These are phyloP conservation scores for Semibalanus balanoides DNA, from an alignment of 1,140 invertebrate species.

Conservation along the genomic window DNA sequence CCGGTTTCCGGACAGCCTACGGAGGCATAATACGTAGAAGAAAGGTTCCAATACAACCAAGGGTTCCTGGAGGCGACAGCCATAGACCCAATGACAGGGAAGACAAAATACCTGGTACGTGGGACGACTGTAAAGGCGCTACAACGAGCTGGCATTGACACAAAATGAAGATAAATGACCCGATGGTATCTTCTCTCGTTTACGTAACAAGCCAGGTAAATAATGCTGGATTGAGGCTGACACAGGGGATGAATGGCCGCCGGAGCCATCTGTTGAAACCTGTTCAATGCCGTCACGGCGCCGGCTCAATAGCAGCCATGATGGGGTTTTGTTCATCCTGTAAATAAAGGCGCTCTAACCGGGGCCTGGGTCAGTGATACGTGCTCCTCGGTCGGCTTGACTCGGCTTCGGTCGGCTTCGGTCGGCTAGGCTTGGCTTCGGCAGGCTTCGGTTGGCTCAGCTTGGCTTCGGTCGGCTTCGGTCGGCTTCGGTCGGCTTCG, in stretches of 20 bases:
- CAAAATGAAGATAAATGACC: slow-evolving; percentile 2
- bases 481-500: too few species aligned
- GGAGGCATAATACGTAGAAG: not conserved
- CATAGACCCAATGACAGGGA: not conserved
- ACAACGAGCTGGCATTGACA: not conserved
- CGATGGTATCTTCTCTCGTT: not conserved
- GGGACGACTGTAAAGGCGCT: not conserved
- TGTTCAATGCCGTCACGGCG: not conserved
- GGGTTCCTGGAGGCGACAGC: not conserved
- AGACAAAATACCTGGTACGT: not conserved
- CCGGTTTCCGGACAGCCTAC: not conserved
- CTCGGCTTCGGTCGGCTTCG: too few species aligned
- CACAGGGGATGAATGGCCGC: not conserved
- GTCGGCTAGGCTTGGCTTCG: too few species aligned
- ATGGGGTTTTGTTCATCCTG: not conserved
- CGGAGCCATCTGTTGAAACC: not conserved
- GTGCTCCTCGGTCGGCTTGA: too few species aligned
- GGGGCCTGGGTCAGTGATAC: too few species aligned
- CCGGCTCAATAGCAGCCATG: not conserved
- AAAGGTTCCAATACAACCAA: not conserved
- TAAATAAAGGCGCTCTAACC: not conserved
- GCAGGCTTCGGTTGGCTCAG: too few species aligned
- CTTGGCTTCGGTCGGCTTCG: too few species aligned
- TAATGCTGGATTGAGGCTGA: not conserved
- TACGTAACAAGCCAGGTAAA: slow-evolving; percentile 2